Evolutionary conservation across 2,888 invertebrate species (phyloP), one percentile per base, ranked within the genome.

Genomic region (Melinaea menophilus): DNA sequence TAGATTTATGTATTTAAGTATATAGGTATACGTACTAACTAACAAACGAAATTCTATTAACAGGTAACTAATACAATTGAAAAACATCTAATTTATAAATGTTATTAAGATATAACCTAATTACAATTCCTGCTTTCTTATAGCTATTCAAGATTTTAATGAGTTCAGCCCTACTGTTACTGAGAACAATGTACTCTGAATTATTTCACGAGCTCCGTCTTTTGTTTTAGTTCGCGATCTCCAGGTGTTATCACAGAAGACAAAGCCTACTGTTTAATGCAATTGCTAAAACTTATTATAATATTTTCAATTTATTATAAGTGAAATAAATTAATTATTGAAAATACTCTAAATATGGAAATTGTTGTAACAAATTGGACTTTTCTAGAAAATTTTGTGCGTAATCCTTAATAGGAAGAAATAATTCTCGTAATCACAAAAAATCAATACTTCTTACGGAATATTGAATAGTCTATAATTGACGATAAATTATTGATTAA

Each of bases 151-250:
- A 13, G 11, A 2, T 54, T 56, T 55, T 58, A 58, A 65, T 61
- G 59, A 59, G 56, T 57, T 57, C 2, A 59, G 12, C 48, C 48
- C 33, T 37, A 9, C 54, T 45, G 12, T 34, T 57, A 64, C 45
- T 34, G 46, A 46, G 34, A 64, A 61, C 63, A 64, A 64, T 57
- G 60, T 55, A 22, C 57, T 57, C 48, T 58, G 57, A 60, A 64
- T 64, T 57, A 48, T 64, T 48, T 61, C 61, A 57, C 54, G 41
- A 59, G 46, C 56, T 57, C 22, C 35, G 37, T 46, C 60, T 64
- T 64, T 60, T 64, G 63, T 64, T 60, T 56, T 51, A 9, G 34
- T 35, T 45, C 33, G 57, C 59, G 59, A 59, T 54, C 48, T 56
- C 56, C 45, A 63, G 57, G 59, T 59, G 59, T 56, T 63, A 9